phyloP scores from a whole-genome alignment of 2,113 vertebrate genomes.

The Oreotragus oreotragus region DNA sequence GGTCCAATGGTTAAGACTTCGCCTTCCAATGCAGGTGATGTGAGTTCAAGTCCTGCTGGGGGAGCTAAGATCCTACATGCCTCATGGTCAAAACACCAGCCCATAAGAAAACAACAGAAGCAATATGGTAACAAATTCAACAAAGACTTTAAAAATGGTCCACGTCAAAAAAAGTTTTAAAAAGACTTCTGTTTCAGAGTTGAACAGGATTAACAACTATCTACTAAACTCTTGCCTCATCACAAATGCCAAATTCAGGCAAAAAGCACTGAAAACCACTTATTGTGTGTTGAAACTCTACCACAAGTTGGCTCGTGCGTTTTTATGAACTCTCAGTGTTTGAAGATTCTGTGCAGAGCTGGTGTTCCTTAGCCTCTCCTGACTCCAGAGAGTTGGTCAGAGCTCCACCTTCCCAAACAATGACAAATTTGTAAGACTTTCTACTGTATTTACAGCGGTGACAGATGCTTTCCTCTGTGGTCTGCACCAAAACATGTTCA shows the following conservation, averaged over 20 bases:
- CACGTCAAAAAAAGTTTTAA: not conserved
- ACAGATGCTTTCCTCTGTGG: not conserved
- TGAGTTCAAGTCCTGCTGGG: not conserved
- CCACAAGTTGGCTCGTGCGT: not conserved
- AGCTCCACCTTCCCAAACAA: constrained; percentile 1
- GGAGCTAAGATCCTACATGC: not conserved
- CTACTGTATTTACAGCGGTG: not conserved
- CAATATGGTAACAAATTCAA: not conserved
- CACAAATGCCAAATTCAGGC: not conserved
- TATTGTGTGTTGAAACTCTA: not conserved
- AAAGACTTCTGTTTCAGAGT: not conserved
- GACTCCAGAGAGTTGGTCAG: not conserved
- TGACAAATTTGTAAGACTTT: not conserved
- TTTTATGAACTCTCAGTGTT: not conserved
- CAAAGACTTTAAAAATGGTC: not conserved
- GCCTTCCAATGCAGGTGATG: not conserved
- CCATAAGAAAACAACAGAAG: not conserved
- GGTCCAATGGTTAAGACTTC: not conserved
- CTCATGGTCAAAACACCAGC: not conserved
- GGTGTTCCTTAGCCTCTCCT: not conserved
- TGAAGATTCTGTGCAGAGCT: not conserved
- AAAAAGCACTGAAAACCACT: not conserved
- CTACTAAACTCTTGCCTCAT: not conserved
- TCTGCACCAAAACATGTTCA: not conserved
- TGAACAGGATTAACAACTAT: not conserved